These are phyloP conservation scores for Aethina tumida DNA, from an alignment of 1,140 invertebrate genomes.

Conservation along the genomic window DNA sequence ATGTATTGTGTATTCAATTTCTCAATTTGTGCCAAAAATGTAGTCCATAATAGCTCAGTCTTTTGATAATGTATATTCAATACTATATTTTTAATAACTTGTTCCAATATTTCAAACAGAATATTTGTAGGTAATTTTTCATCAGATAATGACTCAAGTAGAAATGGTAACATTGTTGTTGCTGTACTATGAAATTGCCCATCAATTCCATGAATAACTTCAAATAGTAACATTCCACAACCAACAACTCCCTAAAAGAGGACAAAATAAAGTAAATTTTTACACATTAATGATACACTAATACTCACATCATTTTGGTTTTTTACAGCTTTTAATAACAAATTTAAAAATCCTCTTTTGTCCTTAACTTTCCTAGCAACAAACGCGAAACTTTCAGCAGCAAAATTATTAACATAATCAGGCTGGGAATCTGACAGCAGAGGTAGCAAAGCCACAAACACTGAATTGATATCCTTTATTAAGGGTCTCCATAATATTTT, in stretches of 20 bases:
- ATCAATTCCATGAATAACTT: constrained; percentile 69
- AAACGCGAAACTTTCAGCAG: constrained; percentile 90
- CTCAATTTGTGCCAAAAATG: constrained; percentile 30
- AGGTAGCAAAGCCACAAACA: constrained; percentile 65
- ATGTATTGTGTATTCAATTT: constrained; percentile 20
- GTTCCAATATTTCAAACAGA: constrained; percentile 50
- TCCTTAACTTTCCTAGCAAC: constrained; percentile 80
- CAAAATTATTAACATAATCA: constrained; percentile 80
- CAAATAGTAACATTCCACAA: constrained; percentile 74
- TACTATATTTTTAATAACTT: constrained; percentile 48
- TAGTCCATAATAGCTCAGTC: constrained; percentile 48
- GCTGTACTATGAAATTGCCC: constrained; percentile 75
- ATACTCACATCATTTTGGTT: constrained; percentile 54
- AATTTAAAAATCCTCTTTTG: constrained; percentile 60
- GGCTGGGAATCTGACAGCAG: constrained; percentile 60
- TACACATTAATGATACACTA: constrained; percentile 14
- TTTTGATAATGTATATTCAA: constrained; percentile 48
- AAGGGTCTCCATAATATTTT: constrained; percentile 78
- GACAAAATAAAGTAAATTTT: constrained; percentile 8
- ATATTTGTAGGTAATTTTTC: constrained; percentile 43
- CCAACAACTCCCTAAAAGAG: constrained; percentile 39
- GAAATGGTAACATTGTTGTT: constrained; percentile 49
- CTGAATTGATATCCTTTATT: constrained; percentile 63
- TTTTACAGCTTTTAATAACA: constrained; percentile 57
- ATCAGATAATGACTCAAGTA: constrained; percentile 49